These are phyloP conservation scores for Lamprologus sp. DNA, from an alignment of 2,113 vertebrate species.

Conservation along the genomic window DNA sequence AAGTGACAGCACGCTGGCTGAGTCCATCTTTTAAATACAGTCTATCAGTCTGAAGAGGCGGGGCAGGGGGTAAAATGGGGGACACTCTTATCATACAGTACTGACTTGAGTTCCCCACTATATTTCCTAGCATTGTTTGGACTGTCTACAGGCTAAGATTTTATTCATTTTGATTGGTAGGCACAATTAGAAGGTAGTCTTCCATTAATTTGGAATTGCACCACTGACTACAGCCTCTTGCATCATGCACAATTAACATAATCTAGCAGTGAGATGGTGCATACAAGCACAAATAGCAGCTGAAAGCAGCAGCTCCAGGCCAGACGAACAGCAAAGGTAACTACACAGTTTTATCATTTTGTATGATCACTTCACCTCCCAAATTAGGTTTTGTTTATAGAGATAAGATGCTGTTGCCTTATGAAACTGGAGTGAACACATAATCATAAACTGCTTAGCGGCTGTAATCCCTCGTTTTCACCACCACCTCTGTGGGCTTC, in stretches of 20 bases:
- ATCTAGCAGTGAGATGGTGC: not conserved
- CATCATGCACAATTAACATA: not conserved
- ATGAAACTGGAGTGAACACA: not conserved
- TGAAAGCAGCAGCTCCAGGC: not conserved
- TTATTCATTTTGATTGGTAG: not conserved
- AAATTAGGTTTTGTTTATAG: not conserved
- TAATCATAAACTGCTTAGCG: not conserved
- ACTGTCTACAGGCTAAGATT: not conserved
- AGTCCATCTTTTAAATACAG: not conserved
- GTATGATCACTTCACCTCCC: not conserved
- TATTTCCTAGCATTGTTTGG: not conserved
- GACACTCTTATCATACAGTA: not conserved
- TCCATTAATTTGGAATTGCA: not conserved
- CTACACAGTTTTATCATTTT: not conserved
- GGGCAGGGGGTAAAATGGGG: not conserved
- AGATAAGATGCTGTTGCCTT: not conserved
- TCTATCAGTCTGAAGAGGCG: not conserved
- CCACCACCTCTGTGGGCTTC: not conserved
- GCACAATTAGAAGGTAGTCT: not conserved
- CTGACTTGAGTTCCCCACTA: not conserved
- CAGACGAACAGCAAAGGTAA: not conserved
- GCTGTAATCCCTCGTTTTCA: not conserved
- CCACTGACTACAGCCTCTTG: not conserved
- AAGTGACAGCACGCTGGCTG: not conserved
- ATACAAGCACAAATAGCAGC: not conserved